Base-by-base conservation (phyloP, 2,797 vertebrate species). In the Eremophila alpestris region DNA sequence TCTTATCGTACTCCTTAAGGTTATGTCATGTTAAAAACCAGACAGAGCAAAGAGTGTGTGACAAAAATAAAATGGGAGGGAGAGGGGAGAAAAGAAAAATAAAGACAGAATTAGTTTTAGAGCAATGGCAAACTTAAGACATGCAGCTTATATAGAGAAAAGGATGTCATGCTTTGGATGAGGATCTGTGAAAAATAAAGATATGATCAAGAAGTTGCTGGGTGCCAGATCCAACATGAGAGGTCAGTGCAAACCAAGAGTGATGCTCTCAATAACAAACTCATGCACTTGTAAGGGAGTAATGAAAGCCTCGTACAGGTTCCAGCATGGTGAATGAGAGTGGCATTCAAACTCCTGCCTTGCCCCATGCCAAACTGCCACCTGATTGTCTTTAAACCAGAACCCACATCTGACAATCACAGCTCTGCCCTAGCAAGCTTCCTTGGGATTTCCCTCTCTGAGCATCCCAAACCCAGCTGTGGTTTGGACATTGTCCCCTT, bases 31-130 rank as follows among this genome's bases (percentile, higher is more conserved):
- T 98, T 98, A 98, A 97, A 97, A 98, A 93, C 55, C 93, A 87
- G 94, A 89, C 52, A 77, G 87, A 92, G 87, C 83, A 80, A 98
- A 98, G 94, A 98, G 98, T 92, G 97, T 96, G 98, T 97, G 98
- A 98, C 97, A 98, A 97, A 98, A 98, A 97, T 97, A 98, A 98
- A 96, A 97, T 93, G 93, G 97, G 97, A 98, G 94, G 98, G 98
- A 67, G 88, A 86, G 88, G 89, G 94, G 95, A 93, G 78, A 94
- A 95, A 96, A 97, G 96, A 98, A 98, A 98, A 96, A 99, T 99
- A 99, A 99, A 99, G 98, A 99, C 98, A 99, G 98, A 98, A 98
- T 99, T 99, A 99, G 99, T 99, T 98, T 98, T 98, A 98, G 98
- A 98, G 98, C 98, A 98, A 98, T 98, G 98, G 96, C 79, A 95